Conservation (phyloP, 2,113 vertebrate genomes). For the Uria lomvia region DNA sequence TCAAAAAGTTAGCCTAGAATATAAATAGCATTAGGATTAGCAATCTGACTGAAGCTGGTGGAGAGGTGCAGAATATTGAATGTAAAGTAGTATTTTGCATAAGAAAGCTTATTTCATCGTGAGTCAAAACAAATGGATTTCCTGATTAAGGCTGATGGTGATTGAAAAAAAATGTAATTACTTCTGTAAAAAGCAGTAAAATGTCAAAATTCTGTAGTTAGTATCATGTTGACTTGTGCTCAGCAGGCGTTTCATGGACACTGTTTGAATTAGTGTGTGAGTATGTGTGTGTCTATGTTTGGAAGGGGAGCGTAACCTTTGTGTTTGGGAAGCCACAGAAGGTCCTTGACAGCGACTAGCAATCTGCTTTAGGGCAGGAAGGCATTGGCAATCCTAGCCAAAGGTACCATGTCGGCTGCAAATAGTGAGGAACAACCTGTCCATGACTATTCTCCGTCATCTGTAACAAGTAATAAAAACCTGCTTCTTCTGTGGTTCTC, state of each 20-base stretch:
- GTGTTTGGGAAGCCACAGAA: not conserved
- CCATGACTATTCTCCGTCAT: fast-evolving
- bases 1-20: not conserved
- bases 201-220: not conserved
- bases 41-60: not conserved
- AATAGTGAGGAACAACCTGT: not conserved
- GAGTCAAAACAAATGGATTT: not conserved
- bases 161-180: not conserved
- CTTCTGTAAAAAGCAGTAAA: not conserved
- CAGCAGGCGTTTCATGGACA: not conserved
- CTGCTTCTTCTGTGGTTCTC: not conserved
- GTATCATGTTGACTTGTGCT: not conserved
- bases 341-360: not conserved
- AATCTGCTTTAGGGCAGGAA: not conserved
- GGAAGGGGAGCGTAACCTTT: not conserved
- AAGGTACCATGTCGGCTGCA: fast-evolving
- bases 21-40: not conserved
- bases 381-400: not conserved
- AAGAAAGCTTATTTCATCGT: not conserved
- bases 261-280: not conserved
- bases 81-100: not conserved
- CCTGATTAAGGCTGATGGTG: not conserved
- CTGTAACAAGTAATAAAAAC: not conserved
- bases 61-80: not conserved
- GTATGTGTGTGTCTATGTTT: not conserved